Conservation (phyloP, 2,113 vertebrate genomes). For the Conger conger region DNA sequence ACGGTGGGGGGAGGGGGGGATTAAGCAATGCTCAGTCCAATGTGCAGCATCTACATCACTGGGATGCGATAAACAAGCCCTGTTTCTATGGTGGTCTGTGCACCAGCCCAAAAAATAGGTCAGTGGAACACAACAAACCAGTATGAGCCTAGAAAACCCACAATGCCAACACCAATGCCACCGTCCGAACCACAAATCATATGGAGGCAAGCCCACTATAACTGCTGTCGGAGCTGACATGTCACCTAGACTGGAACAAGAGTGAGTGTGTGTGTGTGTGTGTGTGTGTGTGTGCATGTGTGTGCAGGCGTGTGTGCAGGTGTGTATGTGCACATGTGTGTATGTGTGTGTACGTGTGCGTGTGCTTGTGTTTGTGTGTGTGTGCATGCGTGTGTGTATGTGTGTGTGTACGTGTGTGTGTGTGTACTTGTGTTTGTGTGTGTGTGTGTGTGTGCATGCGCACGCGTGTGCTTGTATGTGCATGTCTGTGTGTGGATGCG, state of each 20-base stretch:
- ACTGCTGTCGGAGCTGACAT: constrained; percentile 20
- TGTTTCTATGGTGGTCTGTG: constrained; percentile 11
- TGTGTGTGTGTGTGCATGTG: constrained; percentile 11
- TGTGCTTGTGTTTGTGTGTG: background rate
- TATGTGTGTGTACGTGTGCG: background rate
- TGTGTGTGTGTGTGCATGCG: background rate
- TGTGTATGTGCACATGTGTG: background rate
- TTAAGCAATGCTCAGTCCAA: constrained; percentile 16
- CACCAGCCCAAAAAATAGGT: constrained; percentile 19
- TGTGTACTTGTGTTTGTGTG: background rate
- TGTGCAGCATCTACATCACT: constrained; percentile 14
- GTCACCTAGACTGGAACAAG: constrained; percentile 33
- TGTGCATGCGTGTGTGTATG: background rate
- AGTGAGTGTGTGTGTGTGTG: background rate
- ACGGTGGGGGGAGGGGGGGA: background rate
- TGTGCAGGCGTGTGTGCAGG: background rate
- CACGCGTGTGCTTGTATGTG: constrained; percentile 8
- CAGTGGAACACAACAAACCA: constrained; percentile 24
- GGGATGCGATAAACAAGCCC: constrained; percentile 20
- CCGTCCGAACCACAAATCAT: background rate
- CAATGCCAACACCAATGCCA: background rate
- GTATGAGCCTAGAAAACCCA: constrained; percentile 1
- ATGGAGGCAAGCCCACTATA: background rate
- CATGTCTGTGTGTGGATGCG: background rate
- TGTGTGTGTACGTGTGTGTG: background rate